Evolutionary conservation across 2,888 invertebrate species (phyloP).

Genomic region (Ligdia adustata): DNA sequence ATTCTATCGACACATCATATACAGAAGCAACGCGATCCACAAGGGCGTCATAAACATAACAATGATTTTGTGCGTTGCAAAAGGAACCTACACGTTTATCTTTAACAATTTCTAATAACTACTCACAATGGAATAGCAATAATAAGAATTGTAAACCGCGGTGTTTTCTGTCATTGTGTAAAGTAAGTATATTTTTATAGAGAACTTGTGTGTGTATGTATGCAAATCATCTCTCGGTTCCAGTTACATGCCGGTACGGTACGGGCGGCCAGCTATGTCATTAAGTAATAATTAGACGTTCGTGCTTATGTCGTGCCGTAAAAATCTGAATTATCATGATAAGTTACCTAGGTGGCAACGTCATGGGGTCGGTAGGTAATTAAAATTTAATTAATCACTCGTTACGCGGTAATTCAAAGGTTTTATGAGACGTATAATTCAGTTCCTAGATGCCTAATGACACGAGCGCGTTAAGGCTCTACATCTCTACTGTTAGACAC

Average conservation of each 20-base stretch:
- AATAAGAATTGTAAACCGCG: conserved; percentile 8
- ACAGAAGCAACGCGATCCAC: conserved; percentile 4
- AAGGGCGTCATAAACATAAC: conserved; percentile 19
- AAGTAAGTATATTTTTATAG: conserved; percentile 23
- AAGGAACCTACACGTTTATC: not conserved
- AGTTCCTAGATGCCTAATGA: too few relatives aligned
- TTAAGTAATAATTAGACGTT: conserved; percentile 38
- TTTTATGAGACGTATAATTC: not conserved
- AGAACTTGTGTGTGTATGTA: conserved; percentile 27
- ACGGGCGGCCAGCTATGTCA: conserved; percentile 35
- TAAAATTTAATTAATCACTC: conserved; percentile 6
- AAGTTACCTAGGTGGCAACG: conserved; percentile 8
- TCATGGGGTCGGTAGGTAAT: not conserved
- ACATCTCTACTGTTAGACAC: too few relatives aligned
- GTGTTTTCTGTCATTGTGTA: conserved; percentile 22
- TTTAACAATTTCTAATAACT: not conserved
- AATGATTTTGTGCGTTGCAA: conserved; percentile 4
- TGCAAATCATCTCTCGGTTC: conserved; percentile 44
- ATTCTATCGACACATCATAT: conserved; percentile 28
- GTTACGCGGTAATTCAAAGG: not conserved
- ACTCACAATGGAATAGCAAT: conserved; percentile 8
- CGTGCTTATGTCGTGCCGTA: conserved; percentile 14
- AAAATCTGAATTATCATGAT: conserved; percentile 24
- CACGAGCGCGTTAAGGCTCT: not conserved
- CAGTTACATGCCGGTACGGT: conserved; percentile 45